Conservation (phyloP, 2,113 vertebrate genomes). For the Stictonetta naevosa region DNA sequence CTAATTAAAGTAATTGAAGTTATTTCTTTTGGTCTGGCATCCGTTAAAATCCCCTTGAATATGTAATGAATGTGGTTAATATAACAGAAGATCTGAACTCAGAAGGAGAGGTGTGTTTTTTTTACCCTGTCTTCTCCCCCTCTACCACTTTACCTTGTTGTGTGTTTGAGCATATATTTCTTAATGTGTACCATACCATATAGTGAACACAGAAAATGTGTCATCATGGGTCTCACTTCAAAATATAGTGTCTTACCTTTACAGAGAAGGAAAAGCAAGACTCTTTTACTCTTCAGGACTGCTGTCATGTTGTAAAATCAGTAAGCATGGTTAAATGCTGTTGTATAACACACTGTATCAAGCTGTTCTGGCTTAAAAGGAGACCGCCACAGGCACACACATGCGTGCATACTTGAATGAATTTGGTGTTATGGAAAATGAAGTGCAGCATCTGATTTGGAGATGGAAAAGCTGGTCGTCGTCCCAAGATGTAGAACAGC, state of each 20-base stretch:
- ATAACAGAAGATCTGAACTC: background rate
- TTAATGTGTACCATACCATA: background rate
- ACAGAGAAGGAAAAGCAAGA: background rate
- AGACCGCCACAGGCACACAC: background rate
- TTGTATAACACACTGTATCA: background rate
- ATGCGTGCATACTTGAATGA: background rate
- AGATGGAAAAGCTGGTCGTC: conserved; percentile 3
- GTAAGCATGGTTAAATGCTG: background rate
- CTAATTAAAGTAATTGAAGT: conserved; percentile 71
- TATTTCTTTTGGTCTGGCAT: conserved; percentile 49
- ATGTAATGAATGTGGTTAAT: conserved; percentile 38
- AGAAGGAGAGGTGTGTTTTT: background rate
- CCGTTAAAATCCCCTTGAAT: conserved; percentile 53
- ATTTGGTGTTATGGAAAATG: background rate
- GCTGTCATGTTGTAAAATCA: background rate
- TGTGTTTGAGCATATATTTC: background rate
- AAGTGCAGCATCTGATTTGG: background rate
- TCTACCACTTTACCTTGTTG: background rate
- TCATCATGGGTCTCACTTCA: background rate
- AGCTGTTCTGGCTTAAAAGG: background rate
- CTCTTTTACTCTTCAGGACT: background rate
- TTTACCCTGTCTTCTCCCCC: background rate
- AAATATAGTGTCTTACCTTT: background rate
- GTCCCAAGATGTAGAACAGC: background rate
- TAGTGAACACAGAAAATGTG: background rate